Base-by-base conservation (phyloP, 2,888 invertebrate genomes). In the Epistrophe eligans region DNA sequence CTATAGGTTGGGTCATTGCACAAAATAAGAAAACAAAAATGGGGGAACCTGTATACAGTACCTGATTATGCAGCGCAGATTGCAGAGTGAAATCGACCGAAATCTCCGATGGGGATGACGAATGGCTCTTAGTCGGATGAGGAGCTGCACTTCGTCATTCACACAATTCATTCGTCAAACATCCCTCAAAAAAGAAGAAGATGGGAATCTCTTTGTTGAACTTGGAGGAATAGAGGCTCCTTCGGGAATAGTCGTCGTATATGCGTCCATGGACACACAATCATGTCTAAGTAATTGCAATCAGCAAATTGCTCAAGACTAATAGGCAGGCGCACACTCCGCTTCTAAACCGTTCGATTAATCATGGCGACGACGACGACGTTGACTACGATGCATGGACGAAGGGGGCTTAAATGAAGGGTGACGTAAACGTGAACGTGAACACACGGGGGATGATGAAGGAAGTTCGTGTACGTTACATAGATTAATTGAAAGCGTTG, bases 251-350 rank as follows among this genome's bases (percentile, higher is more conserved):
- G 43, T 62, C 35, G 13, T 48, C n/a, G 10, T 15, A 6, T 11
- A 17, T 3, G 11, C 50, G 43, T 17, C n/a, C 7, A n/a, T n/a
- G n/a, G n/a, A n/a, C n/a, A n/a, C n/a, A 60, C 62, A 50, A 50
- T 48, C 66, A 71, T 62, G 45, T 58, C 71, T 72, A 77, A 84
- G 84, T 81, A 77, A 84, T 81, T 81, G 73, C 77, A 84, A 81
- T 84, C 81, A 84, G 62, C 77, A 84, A 84, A 84, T 84, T 84
- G 84, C 81, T 60, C 45, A 62, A 77, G 77, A 77, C 84, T 80
- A 81, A 81, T 81, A 66, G 84, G 72, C 84, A 80, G 84, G 76
- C 84, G 80, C 80, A 84, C 84, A 67, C 66, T 81, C 48, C 57
- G 35, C 43, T 45, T 70, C 67, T 73, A 84, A 81, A 84, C 24